Conservation (phyloP, 2,888 invertebrate genomes). For the Caenorhabditis afra region DNA sequence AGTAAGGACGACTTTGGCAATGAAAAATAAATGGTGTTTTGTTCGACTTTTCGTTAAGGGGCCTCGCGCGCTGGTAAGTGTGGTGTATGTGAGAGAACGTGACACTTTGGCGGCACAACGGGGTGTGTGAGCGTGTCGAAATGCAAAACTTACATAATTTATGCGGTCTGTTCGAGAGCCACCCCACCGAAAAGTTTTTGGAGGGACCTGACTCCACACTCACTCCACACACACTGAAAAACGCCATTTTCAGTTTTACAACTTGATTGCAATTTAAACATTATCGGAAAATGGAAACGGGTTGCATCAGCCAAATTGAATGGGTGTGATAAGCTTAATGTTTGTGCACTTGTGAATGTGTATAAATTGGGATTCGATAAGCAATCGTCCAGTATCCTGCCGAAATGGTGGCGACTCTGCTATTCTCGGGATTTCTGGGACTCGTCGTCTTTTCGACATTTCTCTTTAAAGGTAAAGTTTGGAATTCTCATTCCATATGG, state of each 20-base stretch:
- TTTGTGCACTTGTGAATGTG: not conserved
- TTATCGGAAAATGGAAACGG: slow-evolving; percentile 20
- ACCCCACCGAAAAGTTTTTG: not conserved
- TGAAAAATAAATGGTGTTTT: slow-evolving; percentile 43
- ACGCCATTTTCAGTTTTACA: not conserved
- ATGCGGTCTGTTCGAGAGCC: slow-evolving; percentile 26
- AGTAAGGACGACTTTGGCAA: slow-evolving; percentile 22
- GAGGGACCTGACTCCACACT: not conserved
- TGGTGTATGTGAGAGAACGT: slow-evolving; percentile 13
- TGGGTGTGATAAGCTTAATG: slow-evolving; percentile 34
- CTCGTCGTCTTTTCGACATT: not conserved
- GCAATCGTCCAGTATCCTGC: not conserved
- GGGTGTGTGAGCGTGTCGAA: slow-evolving; percentile 5
- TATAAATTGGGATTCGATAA: slow-evolving; percentile 24
- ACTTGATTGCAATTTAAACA: slow-evolving; percentile 34
- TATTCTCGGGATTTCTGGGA: not conserved
- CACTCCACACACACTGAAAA: too few species aligned
- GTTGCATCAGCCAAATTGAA: slow-evolving; percentile 46
- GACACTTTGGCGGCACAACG: not conserved
- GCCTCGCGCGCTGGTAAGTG: too few species aligned
- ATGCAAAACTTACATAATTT: slow-evolving; percentile 34
- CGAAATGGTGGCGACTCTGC: not conserved
- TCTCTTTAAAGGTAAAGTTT: slow-evolving; percentile 26
- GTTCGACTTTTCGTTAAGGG: not conserved
- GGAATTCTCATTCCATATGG: not conserved